Percentiles rank a stretch among this genome's conserved stretches.
These are phyloP conservation scores for Holocentrus rufus DNA, from an alignment of 2,797 vertebrate species.

Conservation along the genomic window DNA sequence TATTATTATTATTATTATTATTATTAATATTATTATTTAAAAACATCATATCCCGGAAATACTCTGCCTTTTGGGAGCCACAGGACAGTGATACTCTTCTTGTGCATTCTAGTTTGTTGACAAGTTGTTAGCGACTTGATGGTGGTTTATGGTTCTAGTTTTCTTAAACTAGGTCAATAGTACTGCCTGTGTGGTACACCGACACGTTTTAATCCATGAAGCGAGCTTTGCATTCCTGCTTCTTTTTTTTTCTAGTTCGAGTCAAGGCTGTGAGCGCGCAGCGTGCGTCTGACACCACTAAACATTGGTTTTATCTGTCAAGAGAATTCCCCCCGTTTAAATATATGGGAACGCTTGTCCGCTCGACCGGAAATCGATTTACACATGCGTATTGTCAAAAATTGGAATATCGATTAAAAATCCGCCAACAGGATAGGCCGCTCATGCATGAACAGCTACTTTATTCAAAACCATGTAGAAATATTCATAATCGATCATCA, in stretches of 20 bases:
- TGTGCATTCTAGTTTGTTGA: background rate
- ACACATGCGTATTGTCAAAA: too few species aligned
- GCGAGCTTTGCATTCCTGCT: too few species aligned
- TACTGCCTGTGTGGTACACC: fast-evolving
- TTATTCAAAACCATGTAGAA: too few species aligned
- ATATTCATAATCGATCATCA: too few species aligned
- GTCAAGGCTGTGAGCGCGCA: conserved; percentile 39
- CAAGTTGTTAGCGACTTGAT: background rate
- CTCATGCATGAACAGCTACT: too few species aligned
- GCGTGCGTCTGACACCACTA: conserved; percentile 57
- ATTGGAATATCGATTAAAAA: too few species aligned
- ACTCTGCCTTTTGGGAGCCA: background rate
- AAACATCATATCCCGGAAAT: background rate
- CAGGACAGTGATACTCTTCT: background rate
- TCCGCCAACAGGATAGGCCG: too few species aligned
- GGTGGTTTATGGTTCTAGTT: background rate
- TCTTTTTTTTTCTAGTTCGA: background rate
- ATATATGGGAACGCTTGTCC: fast-evolving
- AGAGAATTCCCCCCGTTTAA: conserved; percentile 42
- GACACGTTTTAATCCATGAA: background rate
- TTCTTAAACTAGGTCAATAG: fast-evolving
- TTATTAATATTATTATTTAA: too few species aligned
- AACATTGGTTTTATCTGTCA: background rate
- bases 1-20: too few species aligned
- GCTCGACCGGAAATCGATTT: background rate